phyloP scores from a whole-genome alignment of 2,797 vertebrate genomes.

The Trachops cirrhosus region DNA sequence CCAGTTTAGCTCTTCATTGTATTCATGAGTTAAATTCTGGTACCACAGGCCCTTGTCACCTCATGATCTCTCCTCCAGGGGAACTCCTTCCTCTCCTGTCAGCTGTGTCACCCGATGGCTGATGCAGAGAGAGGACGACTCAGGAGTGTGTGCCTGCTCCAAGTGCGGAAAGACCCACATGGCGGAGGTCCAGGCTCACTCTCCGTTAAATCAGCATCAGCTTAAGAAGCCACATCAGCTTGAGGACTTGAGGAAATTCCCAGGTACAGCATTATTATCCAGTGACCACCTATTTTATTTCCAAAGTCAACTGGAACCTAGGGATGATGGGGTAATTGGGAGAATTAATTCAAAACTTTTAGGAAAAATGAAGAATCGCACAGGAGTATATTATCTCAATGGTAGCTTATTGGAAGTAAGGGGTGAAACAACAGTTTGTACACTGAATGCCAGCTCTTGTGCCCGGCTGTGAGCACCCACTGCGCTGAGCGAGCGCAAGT shows the following conservation, averaged over 20 bases:
- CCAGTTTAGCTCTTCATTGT: background rate
- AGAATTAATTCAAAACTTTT: background rate
- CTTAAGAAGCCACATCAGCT: background rate
- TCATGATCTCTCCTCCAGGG: background rate
- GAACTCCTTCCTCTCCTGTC: background rate
- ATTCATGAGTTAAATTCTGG: background rate
- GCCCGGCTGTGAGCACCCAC: background rate
- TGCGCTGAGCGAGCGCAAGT: background rate
- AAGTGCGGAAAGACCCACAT: background rate
- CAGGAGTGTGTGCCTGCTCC: background rate
- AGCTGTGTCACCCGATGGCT: background rate
- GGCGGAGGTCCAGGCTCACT: background rate
- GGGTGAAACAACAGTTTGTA: background rate
- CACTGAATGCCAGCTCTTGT: fast-evolving
- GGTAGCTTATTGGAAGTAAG: background rate
- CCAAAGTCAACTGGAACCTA: background rate
- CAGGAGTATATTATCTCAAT: background rate
- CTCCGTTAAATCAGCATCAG: background rate
- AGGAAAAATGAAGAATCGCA: background rate
- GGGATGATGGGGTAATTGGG: background rate
- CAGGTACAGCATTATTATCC: background rate
- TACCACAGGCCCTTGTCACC: background rate
- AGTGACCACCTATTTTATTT: background rate
- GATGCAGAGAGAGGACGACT: background rate
- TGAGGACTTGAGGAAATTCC: background rate